These are phyloP conservation scores for Premnoplex brunnescens DNA, from an alignment of 2,797 vertebrate genomes.

Conservation along the genomic window DNA sequence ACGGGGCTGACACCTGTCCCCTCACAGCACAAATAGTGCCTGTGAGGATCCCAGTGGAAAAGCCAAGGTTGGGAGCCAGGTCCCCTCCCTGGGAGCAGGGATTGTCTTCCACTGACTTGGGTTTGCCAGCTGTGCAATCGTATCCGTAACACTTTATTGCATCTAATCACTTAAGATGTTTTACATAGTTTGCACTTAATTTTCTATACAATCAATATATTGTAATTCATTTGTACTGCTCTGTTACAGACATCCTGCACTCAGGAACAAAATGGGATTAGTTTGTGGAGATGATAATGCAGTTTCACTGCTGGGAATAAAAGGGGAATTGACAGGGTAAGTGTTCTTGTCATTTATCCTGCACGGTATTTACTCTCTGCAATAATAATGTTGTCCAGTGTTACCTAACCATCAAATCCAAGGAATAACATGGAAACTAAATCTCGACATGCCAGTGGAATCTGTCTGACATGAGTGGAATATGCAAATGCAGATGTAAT, in stretches of 20 bases:
- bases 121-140: slow-evolving; percentile 24
- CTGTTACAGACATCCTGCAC: not conserved
- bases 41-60: slow-evolving; percentile 24
- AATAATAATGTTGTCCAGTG: not conserved
- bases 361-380: not conserved
- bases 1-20: slow-evolving; percentile 62
- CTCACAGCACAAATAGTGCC: slow-evolving; percentile 13
- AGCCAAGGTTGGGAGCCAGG: slow-evolving; percentile 46
- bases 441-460: not conserved
- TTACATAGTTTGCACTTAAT: slow-evolving; percentile 29
- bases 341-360: not conserved
- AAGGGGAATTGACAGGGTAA: not conserved
- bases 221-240: not conserved
- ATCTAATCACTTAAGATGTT: slow-evolving; percentile 9
- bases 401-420: not conserved
- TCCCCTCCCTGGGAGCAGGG: not conserved
- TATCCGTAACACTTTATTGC: not conserved
- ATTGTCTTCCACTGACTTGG: not conserved
- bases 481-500: not conserved
- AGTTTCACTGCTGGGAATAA: not conserved
- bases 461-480: not conserved
- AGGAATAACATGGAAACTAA: not conserved
- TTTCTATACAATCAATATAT: slow-evolving; percentile 6
- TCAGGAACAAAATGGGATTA: slow-evolving; percentile 1
- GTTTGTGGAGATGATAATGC: not conserved